A percentile compares a stretch with the other conserved stretches of the same genome.
Conservation (phyloP, 2,888 invertebrate species). For the Brachypterus glaber region DNA sequence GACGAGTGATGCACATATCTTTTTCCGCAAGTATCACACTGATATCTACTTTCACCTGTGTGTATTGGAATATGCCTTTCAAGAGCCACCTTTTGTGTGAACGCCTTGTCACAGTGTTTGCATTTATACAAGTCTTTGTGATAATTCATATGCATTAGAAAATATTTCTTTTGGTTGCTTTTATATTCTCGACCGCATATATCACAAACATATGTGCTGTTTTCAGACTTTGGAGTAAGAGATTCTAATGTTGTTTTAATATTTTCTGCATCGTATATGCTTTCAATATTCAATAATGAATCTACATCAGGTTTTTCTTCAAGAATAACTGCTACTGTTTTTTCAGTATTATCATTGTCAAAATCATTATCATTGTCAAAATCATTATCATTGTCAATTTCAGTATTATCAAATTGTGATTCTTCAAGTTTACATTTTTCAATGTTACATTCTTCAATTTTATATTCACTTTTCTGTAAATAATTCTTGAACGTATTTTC, state of each 20-base stretch:
- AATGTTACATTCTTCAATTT: slow-evolving; percentile 12
- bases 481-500: slow-evolving; percentile 17
- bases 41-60: slow-evolving; percentile 39
- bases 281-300: too few species aligned
- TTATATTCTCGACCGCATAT: slow-evolving; percentile 46
- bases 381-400: too few species aligned
- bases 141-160: slow-evolving; percentile 44
- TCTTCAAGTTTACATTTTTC: too few species aligned
- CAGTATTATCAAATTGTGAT: too few species aligned
- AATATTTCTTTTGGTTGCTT: slow-evolving; percentile 41
- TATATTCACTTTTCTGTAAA: slow-evolving; percentile 9
- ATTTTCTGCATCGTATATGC: too few species aligned
- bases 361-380: too few species aligned
- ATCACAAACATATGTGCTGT: slow-evolving; percentile 40
- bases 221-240: too few species aligned
- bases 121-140: slow-evolving; percentile 45
- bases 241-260: too few species aligned
- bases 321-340: too few species aligned
- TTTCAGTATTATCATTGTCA: too few species aligned
- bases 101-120: slow-evolving; percentile 43
- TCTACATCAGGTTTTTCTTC: too few species aligned
- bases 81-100: slow-evolving; percentile 47
- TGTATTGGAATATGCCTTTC: slow-evolving; percentile 46
- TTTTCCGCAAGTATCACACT: slow-evolving; percentile 38
- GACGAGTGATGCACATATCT: slow-evolving; percentile 55